A percentile compares a stretch with the other conserved stretches of the same genome.
Conservation (phyloP, 2,113 vertebrate species). For the Thamnophis sirtalis region DNA sequence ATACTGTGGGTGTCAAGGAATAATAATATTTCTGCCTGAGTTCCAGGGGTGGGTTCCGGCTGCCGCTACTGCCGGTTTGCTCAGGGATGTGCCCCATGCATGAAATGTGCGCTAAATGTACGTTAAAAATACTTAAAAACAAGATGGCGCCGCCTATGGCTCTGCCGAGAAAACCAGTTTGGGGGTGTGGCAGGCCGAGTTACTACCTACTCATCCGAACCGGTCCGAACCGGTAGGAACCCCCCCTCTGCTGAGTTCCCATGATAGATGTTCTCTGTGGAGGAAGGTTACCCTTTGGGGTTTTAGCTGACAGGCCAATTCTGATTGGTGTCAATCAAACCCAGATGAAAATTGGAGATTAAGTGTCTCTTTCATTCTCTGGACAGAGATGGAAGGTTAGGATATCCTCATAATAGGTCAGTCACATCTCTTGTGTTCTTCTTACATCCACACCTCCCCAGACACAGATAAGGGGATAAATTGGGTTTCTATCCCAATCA, state of each 20-base stretch:
- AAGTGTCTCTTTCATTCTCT: background rate
- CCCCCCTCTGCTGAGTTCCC: background rate
- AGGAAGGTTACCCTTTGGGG: background rate
- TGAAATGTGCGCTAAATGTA: too few relatives aligned
- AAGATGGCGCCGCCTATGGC: too few relatives aligned
- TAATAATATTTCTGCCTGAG: background rate
- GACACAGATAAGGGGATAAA: background rate
- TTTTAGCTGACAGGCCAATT: background rate
- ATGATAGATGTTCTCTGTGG: background rate
- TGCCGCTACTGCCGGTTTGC: too few relatives aligned
- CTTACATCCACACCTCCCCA: background rate
- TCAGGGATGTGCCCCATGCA: too few relatives aligned
- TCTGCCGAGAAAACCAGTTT: too few relatives aligned
- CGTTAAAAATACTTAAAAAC: too few relatives aligned
- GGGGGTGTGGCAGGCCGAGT: too few relatives aligned
- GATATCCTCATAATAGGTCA: background rate
- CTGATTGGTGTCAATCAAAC: background rate
- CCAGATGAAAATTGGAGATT: background rate
- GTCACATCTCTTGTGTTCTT: background rate
- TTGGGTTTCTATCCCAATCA: background rate
- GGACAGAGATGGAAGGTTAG: background rate
- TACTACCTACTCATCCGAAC: too few relatives aligned
- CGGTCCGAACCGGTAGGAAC: too few relatives aligned
- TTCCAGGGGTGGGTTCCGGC: background rate
- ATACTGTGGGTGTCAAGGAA: background rate